A percentile compares a stretch with the other conserved stretches of the same genome.
Conservation (phyloP, 1,140 invertebrate species). For the Neuroterus valhalla region DNA sequence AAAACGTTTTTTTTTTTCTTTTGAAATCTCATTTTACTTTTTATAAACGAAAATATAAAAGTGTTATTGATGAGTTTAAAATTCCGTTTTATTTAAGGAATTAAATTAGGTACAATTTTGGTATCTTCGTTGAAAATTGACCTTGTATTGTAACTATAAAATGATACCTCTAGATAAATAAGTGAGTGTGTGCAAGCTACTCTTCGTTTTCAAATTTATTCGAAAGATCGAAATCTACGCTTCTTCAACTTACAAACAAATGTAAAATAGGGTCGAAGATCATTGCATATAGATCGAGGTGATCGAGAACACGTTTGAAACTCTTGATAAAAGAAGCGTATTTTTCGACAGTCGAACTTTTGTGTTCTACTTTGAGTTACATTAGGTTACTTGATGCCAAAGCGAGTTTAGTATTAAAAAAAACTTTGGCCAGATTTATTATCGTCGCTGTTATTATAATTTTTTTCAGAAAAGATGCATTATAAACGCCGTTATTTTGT, state of each 20-base stretch:
- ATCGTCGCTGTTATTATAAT: slow-evolving; percentile 17
- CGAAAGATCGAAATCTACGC: slow-evolving; percentile 60
- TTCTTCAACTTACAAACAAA: slow-evolving; percentile 42
- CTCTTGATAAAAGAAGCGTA: slow-evolving; percentile 34
- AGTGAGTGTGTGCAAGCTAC: slow-evolving; percentile 42
- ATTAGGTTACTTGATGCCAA: slow-evolving; percentile 58
- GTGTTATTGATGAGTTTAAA: no score
- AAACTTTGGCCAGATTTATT: neutral
- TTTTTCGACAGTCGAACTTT: slow-evolving; percentile 29
- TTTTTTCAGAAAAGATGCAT: slow-evolving; percentile 1
- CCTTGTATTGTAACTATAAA: neutral
- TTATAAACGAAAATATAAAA: neutral
- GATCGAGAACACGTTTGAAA: slow-evolving; percentile 37
- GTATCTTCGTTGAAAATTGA: slow-evolving; percentile 9
- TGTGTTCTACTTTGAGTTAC: slow-evolving; percentile 34
- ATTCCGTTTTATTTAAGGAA: no score
- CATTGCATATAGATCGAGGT: slow-evolving; percentile 62
- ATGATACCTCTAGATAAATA: slow-evolving; percentile 8
- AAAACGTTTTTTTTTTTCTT: neutral
- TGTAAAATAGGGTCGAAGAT: slow-evolving; percentile 56
- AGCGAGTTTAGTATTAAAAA: slow-evolving; percentile 32
- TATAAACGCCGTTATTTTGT: slow-evolving; percentile 12
- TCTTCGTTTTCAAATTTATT: slow-evolving; percentile 64
- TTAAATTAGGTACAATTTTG: neutral
- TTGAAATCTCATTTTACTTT: neutral